Evolutionary conservation across 2,888 invertebrate species (phyloP), one percentile per base, ranked within the genome.

Genomic region (Leuctra nigra): DNA sequence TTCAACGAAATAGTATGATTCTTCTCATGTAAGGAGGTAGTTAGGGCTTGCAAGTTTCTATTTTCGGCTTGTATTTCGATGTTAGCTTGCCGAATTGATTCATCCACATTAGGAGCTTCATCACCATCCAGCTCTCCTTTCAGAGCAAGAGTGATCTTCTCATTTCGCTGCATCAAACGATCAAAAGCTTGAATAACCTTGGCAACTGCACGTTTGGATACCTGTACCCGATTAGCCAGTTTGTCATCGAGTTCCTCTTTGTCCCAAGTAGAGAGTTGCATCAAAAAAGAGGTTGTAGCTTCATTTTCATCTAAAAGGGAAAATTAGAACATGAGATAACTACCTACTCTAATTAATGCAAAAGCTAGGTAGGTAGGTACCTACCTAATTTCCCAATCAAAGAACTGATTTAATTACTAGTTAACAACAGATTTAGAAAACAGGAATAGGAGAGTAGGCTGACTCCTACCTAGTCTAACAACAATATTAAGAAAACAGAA

Each of bases 151-250:
- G 92, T 90, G 63, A 97, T 88, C 75, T 95, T 95, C 68, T 95
- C 94, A 75, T 96, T 96, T 65, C 96, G 82, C 73, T 97, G 96
- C 76, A 93, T 90, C 55, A 98, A 77, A 54, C 96, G 81, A 74
- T 98, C 98, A 72, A 96, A 97, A 0, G 95, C 95, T 73, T 96
- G 94, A 54, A 98, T 84, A 24, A 98, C 89, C 75, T 97, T 97
- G 2, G 94, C 95, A 20, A 98, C 95, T 6, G 96, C 97, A 59
- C 97, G 77, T 69, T 95, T 94, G 9, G 96, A 96, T 18, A 97
- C 96, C 75, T 93, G 95, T 4, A 97, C 97, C 24, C 97, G 77
- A 74, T 96, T 94, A 0, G 94, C 92, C 35, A 98, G 77, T 72
- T 95, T 94, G 63, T 96, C 95, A 67, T 98, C 97, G 55, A 98